phyloP scores from a whole-genome alignment of 2,113 vertebrate species.

The Halcyon senegalensis region DNA sequence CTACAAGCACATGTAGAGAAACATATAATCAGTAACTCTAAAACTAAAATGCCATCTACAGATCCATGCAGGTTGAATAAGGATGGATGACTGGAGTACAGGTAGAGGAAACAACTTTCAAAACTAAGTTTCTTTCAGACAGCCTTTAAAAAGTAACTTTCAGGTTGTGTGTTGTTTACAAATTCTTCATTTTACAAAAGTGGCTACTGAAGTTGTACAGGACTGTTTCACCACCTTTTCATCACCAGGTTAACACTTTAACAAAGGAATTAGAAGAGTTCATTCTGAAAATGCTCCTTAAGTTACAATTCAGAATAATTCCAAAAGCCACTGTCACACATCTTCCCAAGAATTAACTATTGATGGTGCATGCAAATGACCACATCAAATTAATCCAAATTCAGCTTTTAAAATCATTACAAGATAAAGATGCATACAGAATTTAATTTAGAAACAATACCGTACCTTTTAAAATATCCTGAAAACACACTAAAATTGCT shows the following conservation, averaged over 20 bases:
- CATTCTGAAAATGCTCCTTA: not conserved
- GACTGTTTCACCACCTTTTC: not conserved
- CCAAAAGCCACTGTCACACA: not conserved
- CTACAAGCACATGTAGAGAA: not conserved
- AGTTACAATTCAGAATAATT: not conserved
- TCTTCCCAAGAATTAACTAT: not conserved
- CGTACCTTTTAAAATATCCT: not conserved
- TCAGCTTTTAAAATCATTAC: not conserved
- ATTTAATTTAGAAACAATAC: not conserved
- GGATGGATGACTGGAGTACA: rapidly evolving
- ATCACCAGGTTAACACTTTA: not conserved
- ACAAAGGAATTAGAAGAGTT: not conserved
- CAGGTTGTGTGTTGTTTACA: not conserved
- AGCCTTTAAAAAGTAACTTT: not conserved
- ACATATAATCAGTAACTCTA: not conserved
- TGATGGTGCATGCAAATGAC: not conserved
- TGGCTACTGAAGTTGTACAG: not conserved
- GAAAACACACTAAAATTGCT: not conserved
- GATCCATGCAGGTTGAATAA: not conserved
- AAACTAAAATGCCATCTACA: not conserved
- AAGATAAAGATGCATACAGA: not conserved
- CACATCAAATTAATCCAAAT: not conserved
- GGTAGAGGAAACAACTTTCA: not conserved
- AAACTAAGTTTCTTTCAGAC: not conserved
- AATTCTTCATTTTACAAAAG: not conserved